These are phyloP conservation scores for Enteromius viviparus DNA, from an alignment of 2,797 vertebrate species.

Conservation along the genomic window DNA sequence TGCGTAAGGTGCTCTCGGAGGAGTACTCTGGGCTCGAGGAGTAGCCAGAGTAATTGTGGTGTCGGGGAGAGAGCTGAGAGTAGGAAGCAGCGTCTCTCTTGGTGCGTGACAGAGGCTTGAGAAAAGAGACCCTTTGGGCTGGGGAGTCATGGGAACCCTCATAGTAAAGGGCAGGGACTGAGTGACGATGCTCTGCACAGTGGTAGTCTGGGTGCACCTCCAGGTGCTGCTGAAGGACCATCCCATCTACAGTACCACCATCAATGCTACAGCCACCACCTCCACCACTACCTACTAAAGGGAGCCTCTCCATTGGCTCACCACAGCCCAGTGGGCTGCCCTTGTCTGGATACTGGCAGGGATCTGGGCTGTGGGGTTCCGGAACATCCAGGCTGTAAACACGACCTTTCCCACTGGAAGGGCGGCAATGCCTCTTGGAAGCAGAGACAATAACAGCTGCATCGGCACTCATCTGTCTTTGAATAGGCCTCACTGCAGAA, in stretches of 20 bases:
- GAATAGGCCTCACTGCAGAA: slow-evolving; percentile 86
- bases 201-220: slow-evolving; percentile 97
- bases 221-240: slow-evolving; percentile 83
- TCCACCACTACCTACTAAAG: slow-evolving; percentile 82
- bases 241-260: slow-evolving; percentile 78
- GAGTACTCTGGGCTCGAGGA: slow-evolving; percentile 98
- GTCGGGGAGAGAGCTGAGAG: slow-evolving; percentile 95
- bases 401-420: slow-evolving; percentile 89
- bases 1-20: slow-evolving; percentile 94
- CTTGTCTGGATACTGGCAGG: slow-evolving; percentile 90
- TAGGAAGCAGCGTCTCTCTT: slow-evolving; percentile 96
- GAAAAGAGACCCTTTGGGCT: slow-evolving; percentile 86
- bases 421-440: slow-evolving; percentile 93
- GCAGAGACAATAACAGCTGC: slow-evolving; percentile 83
- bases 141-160: slow-evolving; percentile 89
- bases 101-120: slow-evolving; percentile 94
- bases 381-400: slow-evolving; percentile 96
- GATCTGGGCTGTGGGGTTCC: slow-evolving; percentile 89
- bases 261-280: slow-evolving; percentile 75
- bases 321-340: slow-evolving; percentile 88
- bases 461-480: slow-evolving; percentile 96
- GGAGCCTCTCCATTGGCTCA: slow-evolving; percentile 92
- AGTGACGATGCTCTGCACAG: slow-evolving; percentile 98
- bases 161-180: slow-evolving; percentile 98
- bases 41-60: slow-evolving; percentile 95